phyloP scores from a whole-genome alignment of 2,797 vertebrate species.

The Phyllotis vaccarum region DNA sequence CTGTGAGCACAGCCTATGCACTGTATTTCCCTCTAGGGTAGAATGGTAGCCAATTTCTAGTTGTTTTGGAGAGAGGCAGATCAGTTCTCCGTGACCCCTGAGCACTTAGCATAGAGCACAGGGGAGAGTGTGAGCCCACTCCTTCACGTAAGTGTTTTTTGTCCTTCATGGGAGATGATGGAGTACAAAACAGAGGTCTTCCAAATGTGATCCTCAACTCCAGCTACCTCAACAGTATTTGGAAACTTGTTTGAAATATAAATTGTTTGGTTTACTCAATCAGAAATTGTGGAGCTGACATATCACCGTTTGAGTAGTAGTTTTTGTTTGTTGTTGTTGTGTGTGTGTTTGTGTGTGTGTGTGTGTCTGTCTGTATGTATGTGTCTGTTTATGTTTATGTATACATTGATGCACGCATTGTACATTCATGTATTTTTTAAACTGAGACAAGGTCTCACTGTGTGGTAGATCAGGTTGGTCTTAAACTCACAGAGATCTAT shows the following conservation, averaged over 20 bases:
- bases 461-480: background rate
- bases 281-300: constrained; percentile 38
- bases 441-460: background rate
- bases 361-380: background rate
- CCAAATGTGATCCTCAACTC: background rate
- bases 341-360: background rate
- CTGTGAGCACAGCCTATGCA: background rate
- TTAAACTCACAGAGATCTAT: background rate
- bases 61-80: constrained; percentile 32
- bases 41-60: background rate
- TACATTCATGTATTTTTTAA: background rate
- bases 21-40: background rate
- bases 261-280: constrained; percentile 41
- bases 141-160: background rate
- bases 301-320: background rate
- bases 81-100: background rate
- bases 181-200: background rate
- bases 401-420: background rate
- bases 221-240: background rate
- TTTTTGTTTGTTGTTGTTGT: background rate
- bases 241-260: constrained; percentile 50
- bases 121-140: background rate
- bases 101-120: background rate
- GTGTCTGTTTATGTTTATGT: background rate
- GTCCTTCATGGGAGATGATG: background rate